Base-by-base conservation (phyloP, 2,888 invertebrate species). In the Hedychridium roseum region DNA sequence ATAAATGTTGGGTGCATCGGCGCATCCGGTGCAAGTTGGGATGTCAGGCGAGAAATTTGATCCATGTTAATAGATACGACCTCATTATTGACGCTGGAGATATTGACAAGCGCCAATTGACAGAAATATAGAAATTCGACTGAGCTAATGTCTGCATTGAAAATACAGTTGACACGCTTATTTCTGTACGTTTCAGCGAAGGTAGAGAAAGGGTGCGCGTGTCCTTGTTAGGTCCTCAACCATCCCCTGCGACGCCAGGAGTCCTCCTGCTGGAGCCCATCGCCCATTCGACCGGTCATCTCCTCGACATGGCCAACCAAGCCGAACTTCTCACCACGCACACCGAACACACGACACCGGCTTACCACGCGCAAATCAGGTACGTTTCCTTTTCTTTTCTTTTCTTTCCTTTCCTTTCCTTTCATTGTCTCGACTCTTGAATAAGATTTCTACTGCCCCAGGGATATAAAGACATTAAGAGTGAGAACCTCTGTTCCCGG, bases 161-260 rank as follows among this genome's bases (percentile, higher is more conserved):
- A 5, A 23, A 6, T 43, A 48, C 9, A 7, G 20, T 37, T 3
- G 6, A 4, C 11, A 4, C 1, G 0, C 9, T 28, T 44, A 55
- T 36, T 47, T 53, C 49, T 43, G 18, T 43, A 12, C 27, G 17
- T 73, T 74, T 39, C 70, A 78, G 78, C 53, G 77, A 78, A 62
- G 78, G 78, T 52, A 70, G 78, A 65, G 78, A 78, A 62, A 77
- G 73, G 66, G 78, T 78, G 54, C 76, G 78, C 39, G 78, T 78
- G 16, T 77, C 78, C 53, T 69, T 78, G 59, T 52, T 76, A 53
- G 78, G 76, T 51, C 68, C 77, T 42, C 74, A 71, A 43, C 78
- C 78, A 18, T 78, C 76, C 51, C 78, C 77, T 46, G 70, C 74
- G 43, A 78, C 77, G 44, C 78, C 78, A 43, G 78, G 78, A 48